Base-by-base conservation (phyloP, 2,888 invertebrate genomes). In the Gastrophysa polygoni region DNA sequence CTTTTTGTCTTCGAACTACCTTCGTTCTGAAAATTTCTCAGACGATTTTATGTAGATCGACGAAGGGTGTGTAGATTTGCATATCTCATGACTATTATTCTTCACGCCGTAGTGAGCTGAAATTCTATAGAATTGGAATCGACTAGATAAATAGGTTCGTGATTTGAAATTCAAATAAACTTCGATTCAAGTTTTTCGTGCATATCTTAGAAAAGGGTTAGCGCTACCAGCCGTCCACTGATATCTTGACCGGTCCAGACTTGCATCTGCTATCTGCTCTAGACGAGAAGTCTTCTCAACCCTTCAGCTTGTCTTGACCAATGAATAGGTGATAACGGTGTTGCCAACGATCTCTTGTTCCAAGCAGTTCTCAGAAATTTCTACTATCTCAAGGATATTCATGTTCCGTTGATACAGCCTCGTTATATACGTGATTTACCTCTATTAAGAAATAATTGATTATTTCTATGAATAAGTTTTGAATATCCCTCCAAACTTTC, bases 211-310 rank as follows among this genome's bases (percentile, higher is more conserved):
- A 43, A 61, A 66, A 64, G 66, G 66, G 66, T 63, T 56, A 44
- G 32, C 17, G n/a, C 34, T 29, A 20, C 52, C 52, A 29, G 34
- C 34, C 52, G 38, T 18, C 38, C 38, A 18, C 51, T 38, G 48
- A 47, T 50, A 64, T 66, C 63, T 67, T 69, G 67, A 69, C 69
- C 69, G 69, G 69, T 69, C 67, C 60, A 64, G 61, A 47, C 43
- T 50, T 32, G 61, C 68, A 68, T 66, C 68, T 68, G 64, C 49
- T 64, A 57, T 46, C 57, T 46, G 47, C 57, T 48, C 48, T 58
- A 38, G 38, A 38, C 11, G 38, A 24, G 24, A 4, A 14, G 3
- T 43, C 51, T 57, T 38, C 47, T 62, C 67, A 69, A 69, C 69
- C 67, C 67, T 67, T 67, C 62, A 52, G 49, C 60, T 47, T 5